These are phyloP conservation scores for Bettongia penicillata DNA, from an alignment of 2,113 vertebrate species.

Conservation along the genomic window DNA sequence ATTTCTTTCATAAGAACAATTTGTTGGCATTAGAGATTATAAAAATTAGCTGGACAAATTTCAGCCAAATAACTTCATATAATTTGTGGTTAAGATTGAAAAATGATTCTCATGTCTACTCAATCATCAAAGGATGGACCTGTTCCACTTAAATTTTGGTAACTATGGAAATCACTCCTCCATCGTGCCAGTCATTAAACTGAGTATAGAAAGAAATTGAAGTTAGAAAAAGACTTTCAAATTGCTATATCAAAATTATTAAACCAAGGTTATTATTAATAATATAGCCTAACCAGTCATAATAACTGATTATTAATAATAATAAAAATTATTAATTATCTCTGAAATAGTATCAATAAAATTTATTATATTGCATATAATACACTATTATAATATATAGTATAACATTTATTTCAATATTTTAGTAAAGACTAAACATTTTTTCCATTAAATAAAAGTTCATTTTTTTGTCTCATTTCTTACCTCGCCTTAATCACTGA, in stretches of 20 bases:
- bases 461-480: no score
- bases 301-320: no score
- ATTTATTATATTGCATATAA: no score
- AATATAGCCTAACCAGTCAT: neutral
- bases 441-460: no score
- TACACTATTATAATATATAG: no score
- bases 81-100: neutral
- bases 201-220: neutral
- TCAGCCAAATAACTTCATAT: neutral
- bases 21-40: neutral
- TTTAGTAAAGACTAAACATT: no score
- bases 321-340: no score
- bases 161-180: no score
- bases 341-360: neutral
- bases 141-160: no score
- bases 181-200: neutral
- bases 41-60: neutral
- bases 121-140: no score
- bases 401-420: no score
- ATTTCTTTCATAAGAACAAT: neutral
- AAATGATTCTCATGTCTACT: neutral
- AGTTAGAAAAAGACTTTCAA: neutral
- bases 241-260: neutral
- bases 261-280: neutral
- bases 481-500: no score